A percentile compares a stretch with the other conserved stretches of the same genome.
phyloP scores from a whole-genome alignment of 2,113 vertebrate species.

The Scomber scombrus region DNA sequence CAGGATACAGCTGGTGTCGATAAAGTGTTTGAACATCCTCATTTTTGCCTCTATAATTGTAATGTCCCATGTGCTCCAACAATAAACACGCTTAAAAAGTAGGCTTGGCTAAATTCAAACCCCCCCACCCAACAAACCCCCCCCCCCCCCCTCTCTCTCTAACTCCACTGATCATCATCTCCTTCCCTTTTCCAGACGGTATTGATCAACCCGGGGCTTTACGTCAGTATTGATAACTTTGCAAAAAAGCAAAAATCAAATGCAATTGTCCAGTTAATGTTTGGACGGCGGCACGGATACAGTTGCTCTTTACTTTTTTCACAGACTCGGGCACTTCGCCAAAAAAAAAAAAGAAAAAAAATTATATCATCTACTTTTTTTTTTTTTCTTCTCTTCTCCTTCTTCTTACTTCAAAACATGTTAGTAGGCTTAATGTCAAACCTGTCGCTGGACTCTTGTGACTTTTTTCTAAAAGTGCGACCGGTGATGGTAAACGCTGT shows the following conservation, averaged over 20 bases:
- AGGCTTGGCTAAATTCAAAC: slow-evolving; percentile 77
- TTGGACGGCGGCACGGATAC: slow-evolving; percentile 70
- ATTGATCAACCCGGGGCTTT: slow-evolving; percentile 86
- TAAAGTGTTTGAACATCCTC: slow-evolving; percentile 39
- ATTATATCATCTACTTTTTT: slow-evolving; percentile 29
- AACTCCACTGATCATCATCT: slow-evolving; percentile 80
- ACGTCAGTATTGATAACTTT: slow-evolving; percentile 94
- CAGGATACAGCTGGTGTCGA: slow-evolving; percentile 9
- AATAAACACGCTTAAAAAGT: slow-evolving; percentile 65
- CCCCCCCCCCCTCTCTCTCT: too few relatives aligned
- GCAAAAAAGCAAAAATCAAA: slow-evolving; percentile 87
- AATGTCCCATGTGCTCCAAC: slow-evolving; percentile 33
- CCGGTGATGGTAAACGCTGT: slow-evolving; percentile 78
- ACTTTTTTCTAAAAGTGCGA: slow-evolving; percentile 77
- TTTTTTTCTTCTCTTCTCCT: background rate
- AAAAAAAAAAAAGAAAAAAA: slow-evolving; percentile 19
- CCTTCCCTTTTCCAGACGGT: slow-evolving; percentile 83
- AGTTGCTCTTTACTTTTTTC: slow-evolving; percentile 63
- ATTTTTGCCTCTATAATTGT: slow-evolving; percentile 36
- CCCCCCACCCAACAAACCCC: slow-evolving; percentile 7
- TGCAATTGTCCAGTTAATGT: slow-evolving; percentile 83
- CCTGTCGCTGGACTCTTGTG: slow-evolving; percentile 59
- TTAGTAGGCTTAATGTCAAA: slow-evolving; percentile 64
- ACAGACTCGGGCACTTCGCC: slow-evolving; percentile 35
- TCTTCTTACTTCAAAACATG: slow-evolving; percentile 49